These are phyloP conservation scores for Galagoides demidoff DNA, from an alignment of 2,797 vertebrate genomes.

Conservation along the genomic window DNA sequence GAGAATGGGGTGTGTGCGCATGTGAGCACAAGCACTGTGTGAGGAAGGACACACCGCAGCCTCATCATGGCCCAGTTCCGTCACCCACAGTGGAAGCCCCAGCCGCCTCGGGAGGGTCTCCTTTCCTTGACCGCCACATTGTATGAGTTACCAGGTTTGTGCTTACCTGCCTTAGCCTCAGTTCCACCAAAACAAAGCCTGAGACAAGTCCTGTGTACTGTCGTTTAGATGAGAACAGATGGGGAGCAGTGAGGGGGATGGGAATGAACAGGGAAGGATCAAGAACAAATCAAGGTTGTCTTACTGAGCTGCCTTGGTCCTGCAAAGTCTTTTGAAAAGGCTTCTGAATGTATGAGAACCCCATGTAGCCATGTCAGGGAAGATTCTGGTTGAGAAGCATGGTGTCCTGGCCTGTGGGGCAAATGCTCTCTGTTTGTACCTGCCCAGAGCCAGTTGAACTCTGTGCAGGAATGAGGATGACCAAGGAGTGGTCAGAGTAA, in stretches of 20 bases:
- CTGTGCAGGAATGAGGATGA: neutral
- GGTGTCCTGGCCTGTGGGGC: neutral
- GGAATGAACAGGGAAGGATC: neutral
- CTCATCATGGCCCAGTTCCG: neutral
- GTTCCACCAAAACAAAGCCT: neutral
- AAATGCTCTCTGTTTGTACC: no score
- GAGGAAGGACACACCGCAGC: neutral
- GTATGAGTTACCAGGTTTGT: neutral
- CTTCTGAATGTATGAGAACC: neutral
- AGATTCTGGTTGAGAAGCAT: neutral
- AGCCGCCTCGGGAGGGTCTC: neutral
- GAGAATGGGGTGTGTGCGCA: fast-evolving
- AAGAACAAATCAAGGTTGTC: neutral
- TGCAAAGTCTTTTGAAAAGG: neutral
- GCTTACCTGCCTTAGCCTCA: neutral
- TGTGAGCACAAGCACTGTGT: no score
- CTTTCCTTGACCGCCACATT: neutral
- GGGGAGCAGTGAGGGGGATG: neutral
- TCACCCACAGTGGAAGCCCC: neutral
- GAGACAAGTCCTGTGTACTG: neutral
- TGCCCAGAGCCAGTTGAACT: neutral
- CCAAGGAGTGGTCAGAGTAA: neutral
- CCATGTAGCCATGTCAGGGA: neutral
- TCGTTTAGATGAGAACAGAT: neutral
- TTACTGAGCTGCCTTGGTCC: neutral